These are phyloP conservation scores for Drosophila micromelanica DNA, from an alignment of 1,140 invertebrate genomes.

Conservation along the genomic window DNA sequence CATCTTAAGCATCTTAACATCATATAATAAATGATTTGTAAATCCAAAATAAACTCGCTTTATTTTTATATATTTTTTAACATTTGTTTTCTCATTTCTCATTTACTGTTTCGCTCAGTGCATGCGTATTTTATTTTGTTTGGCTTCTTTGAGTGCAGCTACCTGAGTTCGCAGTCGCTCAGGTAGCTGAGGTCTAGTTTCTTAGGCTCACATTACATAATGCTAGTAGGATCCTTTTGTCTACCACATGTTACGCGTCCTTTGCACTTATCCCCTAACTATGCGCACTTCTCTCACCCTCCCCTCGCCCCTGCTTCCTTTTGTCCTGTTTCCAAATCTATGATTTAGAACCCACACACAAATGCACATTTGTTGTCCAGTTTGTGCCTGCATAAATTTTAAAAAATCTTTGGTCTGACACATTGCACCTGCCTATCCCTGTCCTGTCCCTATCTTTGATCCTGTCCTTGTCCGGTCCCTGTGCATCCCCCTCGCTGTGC, in stretches of 20 bases:
- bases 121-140: too few relatives aligned
- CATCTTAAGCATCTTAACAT: too few relatives aligned
- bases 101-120: not conserved
- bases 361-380: slow-evolving; percentile 36
- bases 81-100: not conserved
- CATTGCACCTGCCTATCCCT: slow-evolving; percentile 49
- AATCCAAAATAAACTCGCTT: too few relatives aligned
- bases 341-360: slow-evolving; percentile 28
- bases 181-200: slow-evolving; percentile 34
- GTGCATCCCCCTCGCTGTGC: slow-evolving; percentile 27
- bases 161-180: slow-evolving; percentile 15
- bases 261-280: slow-evolving; percentile 20
- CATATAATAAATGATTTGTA: too few relatives aligned
- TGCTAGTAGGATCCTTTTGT: slow-evolving; percentile 8
- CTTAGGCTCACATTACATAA: slow-evolving; percentile 39
- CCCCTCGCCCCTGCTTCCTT: too few relatives aligned
- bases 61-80: not conserved
- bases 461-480: slow-evolving; percentile 23
- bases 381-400: slow-evolving; percentile 51
- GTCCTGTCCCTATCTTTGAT: slow-evolving; percentile 8
- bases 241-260: slow-evolving; percentile 30
- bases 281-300: too few relatives aligned
- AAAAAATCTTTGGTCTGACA: slow-evolving; percentile 30
- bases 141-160: slow-evolving; percentile 2
- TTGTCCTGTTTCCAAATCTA: slow-evolving; percentile 11